Evolutionary conservation across 2,888 invertebrate species (phyloP).

Genomic region (Sphaerophoria taeniata): DNA sequence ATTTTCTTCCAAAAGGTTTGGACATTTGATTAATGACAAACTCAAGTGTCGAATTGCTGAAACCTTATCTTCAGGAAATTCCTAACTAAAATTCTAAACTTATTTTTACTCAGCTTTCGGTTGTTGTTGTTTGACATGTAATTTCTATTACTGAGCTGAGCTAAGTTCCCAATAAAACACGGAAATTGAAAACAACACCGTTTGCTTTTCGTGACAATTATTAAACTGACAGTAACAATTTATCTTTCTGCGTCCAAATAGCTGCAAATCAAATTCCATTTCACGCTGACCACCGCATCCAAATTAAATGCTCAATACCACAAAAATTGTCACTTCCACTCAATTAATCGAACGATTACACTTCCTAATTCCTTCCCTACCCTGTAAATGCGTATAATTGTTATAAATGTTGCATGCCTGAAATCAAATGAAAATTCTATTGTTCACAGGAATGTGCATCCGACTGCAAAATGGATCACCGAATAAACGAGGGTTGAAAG

Average conservation of each 20-base stretch:
- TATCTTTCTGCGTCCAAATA: not conserved
- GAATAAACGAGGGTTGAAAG: slow-evolving; percentile 56
- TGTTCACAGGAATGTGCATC: slow-evolving; percentile 38
- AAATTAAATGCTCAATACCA: slow-evolving; percentile 63
- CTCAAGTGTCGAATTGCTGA: no score
- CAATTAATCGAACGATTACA: slow-evolving; percentile 73
- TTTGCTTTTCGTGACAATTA: no score
- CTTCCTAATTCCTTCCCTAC: slow-evolving; percentile 34
- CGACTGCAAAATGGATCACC: slow-evolving; percentile 59
- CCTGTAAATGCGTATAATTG: slow-evolving; percentile 38
- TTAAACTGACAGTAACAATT: not conserved
- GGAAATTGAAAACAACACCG: no score
- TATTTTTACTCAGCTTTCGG: no score
- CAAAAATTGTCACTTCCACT: slow-evolving; percentile 59
- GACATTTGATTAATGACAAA: no score
- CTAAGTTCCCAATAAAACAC: no score
- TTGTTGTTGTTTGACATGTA: no score
- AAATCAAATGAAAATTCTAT: slow-evolving; percentile 28
- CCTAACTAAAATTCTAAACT: no score
- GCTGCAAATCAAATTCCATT: slow-evolving; percentile 52
- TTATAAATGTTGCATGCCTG: slow-evolving; percentile 14
- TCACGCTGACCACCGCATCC: slow-evolving; percentile 55
- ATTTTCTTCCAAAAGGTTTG: no score
- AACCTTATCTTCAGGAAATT: no score
- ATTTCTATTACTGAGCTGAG: no score